Evolutionary conservation across 1,140 invertebrate genomes (phyloP), one percentile per base, ranked within the genome.

Genomic region (Sitodiplosis mosellana): DNA sequence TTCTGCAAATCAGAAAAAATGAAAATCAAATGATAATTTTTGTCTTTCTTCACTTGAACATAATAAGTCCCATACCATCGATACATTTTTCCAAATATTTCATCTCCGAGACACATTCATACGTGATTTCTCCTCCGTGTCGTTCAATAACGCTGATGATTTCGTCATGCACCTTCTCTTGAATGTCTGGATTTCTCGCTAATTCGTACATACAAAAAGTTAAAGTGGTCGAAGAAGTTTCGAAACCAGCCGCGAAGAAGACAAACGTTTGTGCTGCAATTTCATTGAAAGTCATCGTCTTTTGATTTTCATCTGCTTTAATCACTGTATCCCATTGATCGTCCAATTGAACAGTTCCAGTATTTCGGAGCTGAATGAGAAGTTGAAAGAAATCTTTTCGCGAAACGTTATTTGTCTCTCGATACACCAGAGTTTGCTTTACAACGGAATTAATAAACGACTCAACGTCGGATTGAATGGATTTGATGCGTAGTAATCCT

Each of bases 191-290:
- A 52, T 78, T 53, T 11, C 58, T 41, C 1, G 77, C 72, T 11
- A 80, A 52, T 48, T 69, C 64, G 42, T 66, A 64, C 1, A 69
- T 45, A 1, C 68, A 51, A 49, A 71, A 72, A 0, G 66, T 54
- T 20, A 76, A 55, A 1, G 67, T 64, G 0, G 63, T 68, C 2
- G 73, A 63, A 0, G 73, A 69, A 0, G 76, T 77, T 55, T 79
- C 77, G 51, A 72, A 80, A 2, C 77, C 78, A 41, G 68, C 78
- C 11, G 68, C 50, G 51, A 77, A 73, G 51, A 81, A 80, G 2
- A 75, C 42, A 1, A 74, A 58, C 10, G 69, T 66, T 53, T 80
- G 73, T 0, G 71, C 69, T 12, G 47, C 33, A 8, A 48, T 43
- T 33, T 48, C 47, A 15, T 48, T 38, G 2, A 48, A 15, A 1